Evolutionary conservation across 2,888 invertebrate species (phyloP), one percentile per base, ranked within the genome.

Genomic region (Lasioglossum leucozonium): DNA sequence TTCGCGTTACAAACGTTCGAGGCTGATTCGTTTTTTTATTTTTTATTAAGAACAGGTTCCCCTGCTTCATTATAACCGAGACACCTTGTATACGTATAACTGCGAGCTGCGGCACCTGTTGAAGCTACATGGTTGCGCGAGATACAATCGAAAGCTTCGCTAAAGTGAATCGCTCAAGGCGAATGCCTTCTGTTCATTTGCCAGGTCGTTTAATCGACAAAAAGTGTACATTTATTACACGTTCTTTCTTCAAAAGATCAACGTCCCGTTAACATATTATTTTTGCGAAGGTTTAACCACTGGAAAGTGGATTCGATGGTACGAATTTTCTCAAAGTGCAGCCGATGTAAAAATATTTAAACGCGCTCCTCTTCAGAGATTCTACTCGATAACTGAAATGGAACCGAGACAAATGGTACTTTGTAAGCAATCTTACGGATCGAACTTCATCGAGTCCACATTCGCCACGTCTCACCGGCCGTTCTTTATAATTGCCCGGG

Each of bases 151-250:
- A 22, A 47, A 30, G 18, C 30, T 44, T 47, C 30, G 30, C 42
- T 55, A 11, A 75, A 51, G 37, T 4, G 55, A 69, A 58, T 76
- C 18, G 5, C 18, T 47, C 26, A 13, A 37, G 34, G 4, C 11
- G 42, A n/a, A 44, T n/a, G 13, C 8, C 26, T 80, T 80, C 71
- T 80, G 1, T 67, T 69, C 55, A 44, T 80, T 75, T 76, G 69
- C 67, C n/a, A 42, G 26, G 16, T 13, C 58, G 26, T 51, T 26
- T 13, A 1, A 30, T 62, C 26, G n/a, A n/a, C n/a, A n/a, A n/a
- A n/a, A n/a, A n/a, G n/a, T n/a, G n/a, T n/a, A n/a, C n/a, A n/a
- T n/a, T n/a, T n/a, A n/a, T n/a, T n/a, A n/a, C n/a, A n/a, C n/a
- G n/a, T n/a, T n/a, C n/a, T n/a, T n/a, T n/a, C n/a, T n/a, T n/a